Evolutionary conservation across 2,888 invertebrate genomes (phyloP).

Genomic region (Zele albiditarsus): DNA sequence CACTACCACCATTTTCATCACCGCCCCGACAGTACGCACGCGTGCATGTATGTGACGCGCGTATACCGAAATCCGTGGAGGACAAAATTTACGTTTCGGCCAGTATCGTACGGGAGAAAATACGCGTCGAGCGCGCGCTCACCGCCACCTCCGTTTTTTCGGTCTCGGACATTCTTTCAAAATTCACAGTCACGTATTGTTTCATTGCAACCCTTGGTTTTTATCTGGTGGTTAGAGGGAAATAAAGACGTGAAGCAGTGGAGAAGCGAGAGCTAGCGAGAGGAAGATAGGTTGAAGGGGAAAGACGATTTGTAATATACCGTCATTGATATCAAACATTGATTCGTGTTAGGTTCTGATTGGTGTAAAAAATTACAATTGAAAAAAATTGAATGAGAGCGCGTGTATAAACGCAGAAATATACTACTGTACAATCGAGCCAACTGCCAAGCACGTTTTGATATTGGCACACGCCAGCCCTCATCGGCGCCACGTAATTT

Average conservation of each 20-base stretch:
- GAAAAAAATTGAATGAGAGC: not conserved
- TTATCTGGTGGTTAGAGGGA: not conserved
- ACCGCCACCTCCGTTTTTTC: conserved; percentile 40
- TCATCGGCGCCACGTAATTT: conserved; percentile 31
- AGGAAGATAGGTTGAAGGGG: not conserved
- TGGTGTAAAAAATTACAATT: not conserved
- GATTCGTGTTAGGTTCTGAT: not conserved
- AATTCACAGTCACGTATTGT: conserved; percentile 37
- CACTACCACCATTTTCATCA: conserved; percentile 23
- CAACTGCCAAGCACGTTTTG: conserved; percentile 17
- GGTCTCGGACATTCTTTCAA: conserved; percentile 43
- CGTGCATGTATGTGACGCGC: conserved; percentile 44
- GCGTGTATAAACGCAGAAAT: not conserved
- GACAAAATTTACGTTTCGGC: conserved; percentile 38
- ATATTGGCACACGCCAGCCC: conserved; percentile 32
- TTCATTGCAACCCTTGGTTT: conserved; percentile 26
- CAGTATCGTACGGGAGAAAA: conserved; percentile 38
- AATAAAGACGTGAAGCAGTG: conserved; percentile 6
- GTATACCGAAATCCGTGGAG: conserved; percentile 36
- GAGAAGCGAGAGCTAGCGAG: not conserved
- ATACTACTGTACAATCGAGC: not conserved
- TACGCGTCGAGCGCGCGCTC: conserved; percentile 38
- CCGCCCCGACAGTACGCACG: conserved; percentile 44
- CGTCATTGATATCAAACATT: not conserved
- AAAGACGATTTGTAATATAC: not conserved